Base-by-base conservation (phyloP, 2,888 invertebrate species). In the Strigamia transsilvanica region DNA sequence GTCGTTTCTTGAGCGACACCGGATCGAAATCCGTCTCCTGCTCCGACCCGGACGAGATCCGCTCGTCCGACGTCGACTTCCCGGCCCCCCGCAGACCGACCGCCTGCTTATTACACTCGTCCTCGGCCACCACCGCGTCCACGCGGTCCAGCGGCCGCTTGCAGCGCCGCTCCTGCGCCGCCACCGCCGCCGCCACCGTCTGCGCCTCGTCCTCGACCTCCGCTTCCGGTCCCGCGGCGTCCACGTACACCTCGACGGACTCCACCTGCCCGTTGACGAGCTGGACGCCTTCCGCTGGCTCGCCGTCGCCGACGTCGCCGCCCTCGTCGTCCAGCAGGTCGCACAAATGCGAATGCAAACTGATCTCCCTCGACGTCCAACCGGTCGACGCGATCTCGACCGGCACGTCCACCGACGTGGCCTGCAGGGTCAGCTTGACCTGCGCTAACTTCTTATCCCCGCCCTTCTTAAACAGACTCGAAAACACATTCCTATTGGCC, bases 21-120 rank as follows among this genome's bases (percentile, higher is more conserved):
- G 83, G 82, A 61, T 82, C 83, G 9, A 46, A 83, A 12, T 79
- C 77, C 23, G 80, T 18, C 13, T 83, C 83, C 21, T 80, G 79
- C 21, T 83, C 83, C 21, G 83, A 83, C n/a, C 82, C 83, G 10
- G 83, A 83, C 2, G 82, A 82, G 9, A 78, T 23, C n/a, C 80
- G 79, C 3, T 79, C 82, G 13, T 80, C 80, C 12, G 46, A 32
- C 6, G 46, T 21, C 13, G 46, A 27, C 10, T 42, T 41, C 18
- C 2, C n/a, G 6, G 27, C 77, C 21, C 41, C 42, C 0, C 10
- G 0, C n/a, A 42, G 41, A 2, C 5, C 0, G 3, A 18, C 38
- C 13, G 46, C 0, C 1, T 27, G 27, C 18, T 38, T 38, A 2
- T 15, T 2, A 10, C 13, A 3, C 10, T 13, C n/a, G 1, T 23